phyloP scores from a whole-genome alignment of 2,113 vertebrate species.

The Cisticola juncidis region DNA sequence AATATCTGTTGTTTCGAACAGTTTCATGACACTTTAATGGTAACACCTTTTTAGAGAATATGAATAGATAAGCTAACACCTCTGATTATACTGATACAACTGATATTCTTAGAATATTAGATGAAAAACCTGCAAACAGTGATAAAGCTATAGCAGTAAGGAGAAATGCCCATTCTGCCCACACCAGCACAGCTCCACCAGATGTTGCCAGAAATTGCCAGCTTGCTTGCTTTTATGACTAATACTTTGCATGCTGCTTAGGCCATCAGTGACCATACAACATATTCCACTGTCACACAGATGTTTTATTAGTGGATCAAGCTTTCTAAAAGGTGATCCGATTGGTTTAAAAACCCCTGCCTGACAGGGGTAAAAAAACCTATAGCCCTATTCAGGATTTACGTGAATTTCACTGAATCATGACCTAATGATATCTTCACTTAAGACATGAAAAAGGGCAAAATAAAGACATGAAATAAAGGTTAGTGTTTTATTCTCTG shows the following conservation, averaged over 20 bases:
- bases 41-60: not conserved
- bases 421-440: not conserved
- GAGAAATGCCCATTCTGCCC: not conserved
- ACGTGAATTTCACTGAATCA: not conserved
- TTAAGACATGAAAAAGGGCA: not conserved
- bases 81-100: not conserved
- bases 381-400: not conserved
- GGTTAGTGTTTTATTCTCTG: not conserved
- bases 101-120: slow-evolving; percentile 30
- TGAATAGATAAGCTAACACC: not conserved
- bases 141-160: not conserved
- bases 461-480: slow-evolving; percentile 20
- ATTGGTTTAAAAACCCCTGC: not conserved
- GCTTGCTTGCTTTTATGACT: not conserved
- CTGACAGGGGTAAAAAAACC: not conserved
- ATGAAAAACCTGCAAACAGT: not conserved
- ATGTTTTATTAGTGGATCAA: not conserved
- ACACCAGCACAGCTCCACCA: not conserved
- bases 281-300: not conserved
- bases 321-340: not conserved
- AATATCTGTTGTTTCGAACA: slow-evolving; percentile 20
- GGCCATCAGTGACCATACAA: not conserved
- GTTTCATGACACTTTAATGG: not conserved
- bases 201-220: not conserved
- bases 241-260: not conserved